Evolutionary conservation across 2,113 vertebrate genomes (phyloP), one percentile per base, ranked within the genome.

Genomic region (Parus major): DNA sequence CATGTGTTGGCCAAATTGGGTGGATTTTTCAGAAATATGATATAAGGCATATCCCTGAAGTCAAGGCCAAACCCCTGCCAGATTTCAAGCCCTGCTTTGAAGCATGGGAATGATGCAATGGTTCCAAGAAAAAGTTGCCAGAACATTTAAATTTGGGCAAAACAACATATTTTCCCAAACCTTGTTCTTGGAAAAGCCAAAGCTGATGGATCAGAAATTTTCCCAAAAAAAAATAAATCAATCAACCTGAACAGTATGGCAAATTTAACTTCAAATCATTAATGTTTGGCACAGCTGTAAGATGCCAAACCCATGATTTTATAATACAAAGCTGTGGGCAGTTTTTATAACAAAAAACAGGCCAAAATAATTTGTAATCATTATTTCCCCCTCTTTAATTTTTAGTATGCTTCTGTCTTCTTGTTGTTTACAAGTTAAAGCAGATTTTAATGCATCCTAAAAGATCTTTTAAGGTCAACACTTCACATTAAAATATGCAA

Each of bases 61-160:
- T 82, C 5, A 21, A 68, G 82, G 56, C 36, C 73, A 95, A 44
- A 33, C 36, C 69, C 66, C 52, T 86, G 87, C 53, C 89, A 90
- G 70, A 82, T 94, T 96, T 90, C 53, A 95, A 94, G 61, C 70
- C 66, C 68, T 77, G 82, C 57, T 92, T 92, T 0, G 0, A 94
- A 96, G 82, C 95, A 94, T 70, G 91, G 94, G 90, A 95, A 95
- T 89, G 82, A 44, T 93, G 31, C 73, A 79, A 23, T 59, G 10
- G 68, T 91, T 97, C 92, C 91, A 93, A 93, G 64, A 76, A 93
- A 86, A 96, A 95, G 86, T 86, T 94, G 88, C 86, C 88, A 94
- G 71, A 90, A 91, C 79, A 82, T 94, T 94, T 95, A 91, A 84
- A 94, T 92, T 94, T 92, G 80, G 92, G 83, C 86, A 95, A 95